Evolutionary conservation across 92 coral and sea anemone species (phyloP).

Genomic region (Epizoanthus illoricatus): DNA sequence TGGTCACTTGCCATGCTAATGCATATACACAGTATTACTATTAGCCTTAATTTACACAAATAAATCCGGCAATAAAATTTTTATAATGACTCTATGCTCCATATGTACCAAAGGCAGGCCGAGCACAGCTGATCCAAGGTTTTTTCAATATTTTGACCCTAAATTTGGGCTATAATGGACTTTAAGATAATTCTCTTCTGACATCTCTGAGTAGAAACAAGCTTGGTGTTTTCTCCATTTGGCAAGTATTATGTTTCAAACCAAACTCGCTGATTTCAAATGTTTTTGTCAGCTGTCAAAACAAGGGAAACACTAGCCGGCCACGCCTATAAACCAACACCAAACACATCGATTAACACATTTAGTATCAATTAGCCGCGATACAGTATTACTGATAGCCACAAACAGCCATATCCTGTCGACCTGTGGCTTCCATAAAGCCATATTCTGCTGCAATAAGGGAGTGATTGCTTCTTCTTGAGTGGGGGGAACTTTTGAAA

Average conservation of each 20-base stretch:
- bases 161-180: not conserved
- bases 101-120: not conserved
- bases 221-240: constrained; percentile 49
- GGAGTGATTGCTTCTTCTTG: not conserved
- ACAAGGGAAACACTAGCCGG: constrained; percentile 31
- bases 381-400: constrained; percentile 17
- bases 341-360: constrained; percentile 33
- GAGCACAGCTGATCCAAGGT: constrained; percentile 1
- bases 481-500: not conserved
- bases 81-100: constrained; percentile 12
- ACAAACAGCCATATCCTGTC: constrained; percentile 3
- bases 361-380: constrained; percentile 24
- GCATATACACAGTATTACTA: not conserved
- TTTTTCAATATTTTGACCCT: not conserved
- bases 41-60: constrained; percentile 1
- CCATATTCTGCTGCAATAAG: not conserved
- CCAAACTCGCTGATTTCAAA: constrained; percentile 45
- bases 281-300: constrained; percentile 46
- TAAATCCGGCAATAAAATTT: not conserved
- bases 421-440: not conserved
- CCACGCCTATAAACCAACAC: constrained; percentile 41
- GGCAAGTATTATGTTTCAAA: constrained; percentile 63
- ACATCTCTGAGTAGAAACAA: constrained; percentile 75
- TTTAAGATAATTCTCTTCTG: constrained; percentile 66
- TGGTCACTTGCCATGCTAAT: constrained; percentile 10